Base-by-base conservation (phyloP, 2,888 invertebrate genomes). In the Lasioglossum villosulum region DNA sequence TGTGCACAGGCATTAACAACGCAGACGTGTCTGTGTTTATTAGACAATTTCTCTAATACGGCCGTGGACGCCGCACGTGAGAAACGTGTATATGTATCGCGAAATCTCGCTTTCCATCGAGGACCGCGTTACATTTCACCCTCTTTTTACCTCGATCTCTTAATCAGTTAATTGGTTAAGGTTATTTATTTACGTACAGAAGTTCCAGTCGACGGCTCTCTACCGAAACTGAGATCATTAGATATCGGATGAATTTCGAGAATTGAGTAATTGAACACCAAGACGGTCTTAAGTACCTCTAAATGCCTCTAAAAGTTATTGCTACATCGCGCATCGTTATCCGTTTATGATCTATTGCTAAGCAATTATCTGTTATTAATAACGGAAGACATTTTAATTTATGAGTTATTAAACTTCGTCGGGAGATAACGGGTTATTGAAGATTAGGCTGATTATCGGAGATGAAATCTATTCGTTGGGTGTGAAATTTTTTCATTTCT, bases 41-140 rank as follows among this genome's bases (percentile, higher is more conserved):
- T 78, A 82, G 75, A 85, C 85, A 85, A 82, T 85, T 86, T 86
- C 86, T 78, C 86, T 76, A 66, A 78, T 70, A 56, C 52, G 37
- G 34, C 19, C 23, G 3, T 10, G 34, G 52, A 52, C 75, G 30
- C 27, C 34, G 66, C 23, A 19, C 45, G 56, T 4, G 52, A 39
- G 70, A 66, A 72, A 66, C 6, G 19, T 48, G 2, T 48, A 23
- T 23, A 45, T 23, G 76, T 71, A 80, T 76, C 76, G 72, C 56
- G n/a, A 66, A 80, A 81, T 85, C 76, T 88, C 78, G 45, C 73
- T 87, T 79, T 87, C 72, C 52, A 52, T 59, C 37, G 23, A 34
- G 39, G 34, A 45, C 4, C 59, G 14, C 27, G 27, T 27, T 27
- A 59, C 14, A 27, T 59, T 59, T 59, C 34, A 34, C 10, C 34